These are phyloP conservation scores for Cephalotes varians DNA, from an alignment of 2,888 invertebrate genomes.

Conservation along the genomic window DNA sequence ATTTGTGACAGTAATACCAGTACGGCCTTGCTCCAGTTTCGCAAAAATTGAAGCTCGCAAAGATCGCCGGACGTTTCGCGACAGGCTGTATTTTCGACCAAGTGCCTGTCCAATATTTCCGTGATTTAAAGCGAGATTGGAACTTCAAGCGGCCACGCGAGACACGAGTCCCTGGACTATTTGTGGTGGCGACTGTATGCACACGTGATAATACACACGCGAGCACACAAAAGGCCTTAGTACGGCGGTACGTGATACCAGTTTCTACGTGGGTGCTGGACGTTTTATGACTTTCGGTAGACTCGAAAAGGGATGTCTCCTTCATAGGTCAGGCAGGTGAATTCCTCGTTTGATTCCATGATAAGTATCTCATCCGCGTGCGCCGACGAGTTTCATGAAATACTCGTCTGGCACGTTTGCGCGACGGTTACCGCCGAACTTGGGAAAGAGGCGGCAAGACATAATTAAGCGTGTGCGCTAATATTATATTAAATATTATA, in stretches of 20 bases:
- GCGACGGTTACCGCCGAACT: conserved; percentile 49
- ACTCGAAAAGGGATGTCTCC: conserved; percentile 60
- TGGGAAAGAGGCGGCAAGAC: conserved; percentile 19
- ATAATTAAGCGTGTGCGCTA: conserved; percentile 37
- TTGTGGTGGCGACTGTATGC: conserved; percentile 70
- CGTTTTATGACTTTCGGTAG: conserved; percentile 79
- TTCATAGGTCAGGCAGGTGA: conserved; percentile 10
- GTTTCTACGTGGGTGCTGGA: conserved; percentile 76
- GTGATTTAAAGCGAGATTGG: conserved; percentile 25
- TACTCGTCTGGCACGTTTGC: conserved; percentile 48
- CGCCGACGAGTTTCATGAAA: conserved; percentile 55
- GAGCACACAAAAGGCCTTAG: conserved; percentile 71
- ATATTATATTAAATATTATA: conserved; percentile 49
- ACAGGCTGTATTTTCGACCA: conserved; percentile 4
- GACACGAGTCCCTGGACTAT: conserved; percentile 22
- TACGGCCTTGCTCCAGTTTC: conserved; percentile 28
- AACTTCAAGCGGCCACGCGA: conserved; percentile 27
- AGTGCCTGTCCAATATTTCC: conserved; percentile 9
- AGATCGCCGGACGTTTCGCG: conserved; percentile 14
- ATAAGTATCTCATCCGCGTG: conserved; percentile 66
- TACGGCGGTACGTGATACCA: conserved; percentile 76
- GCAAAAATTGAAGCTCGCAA: background rate
- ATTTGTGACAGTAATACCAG: background rate
- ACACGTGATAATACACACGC: conserved; percentile 70
- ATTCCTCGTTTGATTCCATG: conserved; percentile 28